Percentiles rank a stretch among this genome's conserved stretches.
phyloP scores from a whole-genome alignment of 2,888 invertebrate genomes.

The Mesochorus sp. region DNA sequence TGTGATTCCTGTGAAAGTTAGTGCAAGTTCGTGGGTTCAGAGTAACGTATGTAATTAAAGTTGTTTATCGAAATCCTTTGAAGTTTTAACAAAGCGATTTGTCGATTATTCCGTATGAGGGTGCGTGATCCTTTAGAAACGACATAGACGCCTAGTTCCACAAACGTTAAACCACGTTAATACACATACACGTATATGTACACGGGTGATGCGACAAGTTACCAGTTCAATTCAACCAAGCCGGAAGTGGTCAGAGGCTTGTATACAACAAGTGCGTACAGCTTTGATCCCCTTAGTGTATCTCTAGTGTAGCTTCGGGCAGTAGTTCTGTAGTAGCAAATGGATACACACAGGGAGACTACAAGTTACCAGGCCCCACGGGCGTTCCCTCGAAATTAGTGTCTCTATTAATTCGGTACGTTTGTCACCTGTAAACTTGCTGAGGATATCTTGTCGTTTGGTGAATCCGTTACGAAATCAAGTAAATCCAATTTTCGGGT shows the following conservation, averaged over 20 bases:
- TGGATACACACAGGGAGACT: conserved; percentile 3
- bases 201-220: conserved; percentile 19
- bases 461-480: conserved; percentile 40
- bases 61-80: conserved; percentile 36
- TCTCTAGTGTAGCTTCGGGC: conserved; percentile 29
- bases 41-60: conserved; percentile 35
- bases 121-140: conserved; percentile 46
- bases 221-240: conserved; percentile 31
- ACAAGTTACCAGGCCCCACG: neutral
- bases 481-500: conserved; percentile 26
- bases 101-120: conserved; percentile 36
- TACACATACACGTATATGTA: neutral
- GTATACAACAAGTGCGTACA: conserved; percentile 28
- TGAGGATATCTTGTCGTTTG: conserved; percentile 2
- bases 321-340: conserved; percentile 24
- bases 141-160: conserved; percentile 30
- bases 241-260: conserved; percentile 53
- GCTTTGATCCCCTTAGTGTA: conserved; percentile 51
- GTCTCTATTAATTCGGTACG: conserved; percentile 49
- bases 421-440: conserved; percentile 33
- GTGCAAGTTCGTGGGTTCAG: neutral
- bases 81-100: conserved; percentile 26
- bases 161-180: conserved; percentile 27
- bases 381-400: conserved; percentile 45
- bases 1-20: neutral